A percentile compares a stretch with the other conserved stretches of the same genome.
Evolutionary conservation across 2,797 vertebrate species (phyloP).

Genomic region (Danio aesculapii): DNA sequence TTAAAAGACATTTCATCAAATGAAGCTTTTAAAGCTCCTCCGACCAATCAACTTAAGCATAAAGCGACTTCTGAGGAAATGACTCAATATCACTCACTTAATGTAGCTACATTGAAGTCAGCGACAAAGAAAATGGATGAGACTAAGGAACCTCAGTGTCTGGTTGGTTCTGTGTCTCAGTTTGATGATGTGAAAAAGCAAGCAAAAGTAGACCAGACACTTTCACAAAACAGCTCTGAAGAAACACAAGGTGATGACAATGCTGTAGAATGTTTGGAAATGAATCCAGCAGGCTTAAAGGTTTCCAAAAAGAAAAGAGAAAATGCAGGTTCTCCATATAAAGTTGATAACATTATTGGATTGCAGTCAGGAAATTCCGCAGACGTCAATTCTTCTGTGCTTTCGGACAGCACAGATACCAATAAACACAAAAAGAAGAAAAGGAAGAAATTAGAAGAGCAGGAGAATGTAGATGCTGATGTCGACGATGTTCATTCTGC

Average conservation of each 20-base stretch:
- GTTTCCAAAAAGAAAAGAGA: not conserved
- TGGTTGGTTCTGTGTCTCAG: not conserved
- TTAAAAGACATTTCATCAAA: not conserved
- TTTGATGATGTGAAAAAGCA: constrained; percentile 11
- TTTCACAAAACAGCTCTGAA: not conserved
- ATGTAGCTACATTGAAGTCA: not conserved
- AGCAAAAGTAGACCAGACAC: not conserved
- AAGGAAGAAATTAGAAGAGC: constrained; percentile 27
- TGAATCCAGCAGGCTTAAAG: not conserved
- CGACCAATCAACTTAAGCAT: not conserved
- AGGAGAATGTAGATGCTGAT: not conserved
- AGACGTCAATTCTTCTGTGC: not conserved
- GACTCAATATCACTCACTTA: not conserved
- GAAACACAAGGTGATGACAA: not conserved
- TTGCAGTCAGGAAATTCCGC: too few species aligned
- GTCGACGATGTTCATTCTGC: not conserved
- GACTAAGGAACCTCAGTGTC: not conserved
- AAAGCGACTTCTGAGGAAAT: not conserved
- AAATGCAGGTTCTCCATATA: not conserved
- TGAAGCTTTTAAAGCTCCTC: not conserved
- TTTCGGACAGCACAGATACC: not conserved
- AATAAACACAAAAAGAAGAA: not conserved
- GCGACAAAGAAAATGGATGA: constrained; percentile 13
- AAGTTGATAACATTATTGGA: not conserved
- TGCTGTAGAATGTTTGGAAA: not conserved